These are phyloP conservation scores for Phoxinus phoxinus DNA, from an alignment of 2,113 vertebrate genomes.

Conservation along the genomic window DNA sequence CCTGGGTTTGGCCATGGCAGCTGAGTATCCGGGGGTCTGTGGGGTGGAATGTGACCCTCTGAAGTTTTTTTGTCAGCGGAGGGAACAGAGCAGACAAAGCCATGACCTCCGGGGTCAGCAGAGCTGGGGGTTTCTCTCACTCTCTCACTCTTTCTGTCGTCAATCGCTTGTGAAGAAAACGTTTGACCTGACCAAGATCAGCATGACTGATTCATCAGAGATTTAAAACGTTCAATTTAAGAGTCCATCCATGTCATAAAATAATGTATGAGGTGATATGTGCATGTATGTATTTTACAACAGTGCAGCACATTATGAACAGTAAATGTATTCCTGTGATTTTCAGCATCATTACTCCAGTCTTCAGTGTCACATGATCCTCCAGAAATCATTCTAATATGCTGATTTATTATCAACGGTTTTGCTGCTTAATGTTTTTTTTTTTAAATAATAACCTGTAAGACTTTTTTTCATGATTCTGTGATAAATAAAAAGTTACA, in stretches of 20 bases:
- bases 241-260: not conserved
- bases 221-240: not conserved
- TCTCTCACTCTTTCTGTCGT: slow-evolving; percentile 35
- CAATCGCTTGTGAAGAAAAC: slow-evolving; percentile 11
- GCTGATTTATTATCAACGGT: too few species aligned
- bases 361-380: too few species aligned
- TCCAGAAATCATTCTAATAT: too few species aligned
- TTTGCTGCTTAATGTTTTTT: too few species aligned
- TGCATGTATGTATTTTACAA: not conserved
- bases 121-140: slow-evolving; percentile 25
- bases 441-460: too few species aligned
- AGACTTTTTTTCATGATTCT: too few species aligned
- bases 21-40: slow-evolving; percentile 43
- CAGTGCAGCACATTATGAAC: not conserved
- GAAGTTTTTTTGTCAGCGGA: slow-evolving; percentile 38
- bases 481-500: too few species aligned
- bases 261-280: not conserved
- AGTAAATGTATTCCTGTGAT: too few species aligned
- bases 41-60: slow-evolving; percentile 35
- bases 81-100: slow-evolving; percentile 45
- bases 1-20: slow-evolving; percentile 33
- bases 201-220: not conserved
- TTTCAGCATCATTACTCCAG: too few species aligned
- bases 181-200: not conserved
- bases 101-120: slow-evolving; percentile 51